A percentile compares a stretch with the other conserved stretches of the same genome.
Evolutionary conservation across 2,888 invertebrate species (phyloP).

Genomic region (Lymantria monacha): DNA sequence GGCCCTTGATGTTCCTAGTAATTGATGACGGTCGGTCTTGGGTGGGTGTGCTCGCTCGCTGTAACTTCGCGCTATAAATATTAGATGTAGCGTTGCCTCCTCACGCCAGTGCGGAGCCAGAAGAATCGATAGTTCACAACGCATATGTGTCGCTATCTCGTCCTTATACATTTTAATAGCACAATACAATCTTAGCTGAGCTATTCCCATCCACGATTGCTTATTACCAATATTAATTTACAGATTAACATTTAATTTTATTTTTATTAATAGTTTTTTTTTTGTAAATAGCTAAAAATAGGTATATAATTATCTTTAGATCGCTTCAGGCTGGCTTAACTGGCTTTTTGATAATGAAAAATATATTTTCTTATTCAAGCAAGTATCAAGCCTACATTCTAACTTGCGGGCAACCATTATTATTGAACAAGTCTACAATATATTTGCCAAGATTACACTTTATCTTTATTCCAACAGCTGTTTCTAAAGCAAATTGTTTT

Average conservation of each 20-base stretch:
- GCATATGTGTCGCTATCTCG: constrained; percentile 38
- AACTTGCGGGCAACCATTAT: too few relatives aligned
- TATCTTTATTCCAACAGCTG: too few relatives aligned
- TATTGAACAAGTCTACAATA: too few relatives aligned
- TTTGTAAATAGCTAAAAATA: constrained; percentile 25
- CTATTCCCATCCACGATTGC: too few relatives aligned
- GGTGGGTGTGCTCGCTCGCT: constrained; percentile 31
- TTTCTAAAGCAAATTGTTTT: too few relatives aligned
- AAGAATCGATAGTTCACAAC: constrained; percentile 58
- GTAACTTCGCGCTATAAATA: constrained; percentile 56
- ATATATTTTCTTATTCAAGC: too few relatives aligned
- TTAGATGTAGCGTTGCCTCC: constrained; percentile 50
- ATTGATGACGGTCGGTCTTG: constrained; percentile 51
- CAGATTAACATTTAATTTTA: too few relatives aligned
- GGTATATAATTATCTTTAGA: constrained; percentile 41
- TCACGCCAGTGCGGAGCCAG: constrained; percentile 35
- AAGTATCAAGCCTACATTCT: too few relatives aligned
- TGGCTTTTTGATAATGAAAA: constrained; percentile 35
- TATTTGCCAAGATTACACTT: too few relatives aligned
- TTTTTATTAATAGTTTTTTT: too few relatives aligned
- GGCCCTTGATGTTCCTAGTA: constrained; percentile 37
- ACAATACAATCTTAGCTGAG: constrained; percentile 22
- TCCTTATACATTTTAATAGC: constrained; percentile 46
- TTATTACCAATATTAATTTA: too few relatives aligned
- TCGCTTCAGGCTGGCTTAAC: constrained; percentile 38